Evolutionary conservation across 2,888 invertebrate species (phyloP), one percentile per base, ranked within the genome.

Genomic region (Sialis lutaria): DNA sequence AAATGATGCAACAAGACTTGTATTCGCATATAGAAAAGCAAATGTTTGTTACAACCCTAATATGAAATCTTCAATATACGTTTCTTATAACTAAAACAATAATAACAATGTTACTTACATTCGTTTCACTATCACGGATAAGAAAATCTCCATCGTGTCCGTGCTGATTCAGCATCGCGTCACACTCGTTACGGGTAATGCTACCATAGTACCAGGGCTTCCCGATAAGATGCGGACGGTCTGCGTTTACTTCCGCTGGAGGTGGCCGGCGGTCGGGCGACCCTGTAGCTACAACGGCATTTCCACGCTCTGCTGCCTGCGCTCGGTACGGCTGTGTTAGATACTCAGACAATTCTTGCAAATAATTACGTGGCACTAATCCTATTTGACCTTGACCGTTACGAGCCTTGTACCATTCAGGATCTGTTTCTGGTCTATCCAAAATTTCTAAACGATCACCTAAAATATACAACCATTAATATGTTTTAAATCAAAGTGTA

Each of bases 81-180:
- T 22, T 22, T 22, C 22, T 2, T 22, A 22, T 22, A 2, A 22
- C 22, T 22, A 22, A 22, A 22, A 22, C 22, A 22, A 22, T 22
- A 22, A 22, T 22, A 22, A 22, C 22, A 22, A 22, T 22, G 5
- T 40, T 48, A 74, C 86, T 82, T 67, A 96, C 97, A 70, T 96
- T 97, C 58, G 97, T 96, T 76, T 98, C 98, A 64, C 93, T 95
- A 71, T 97, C 97, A 57, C 98, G 74, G 60, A 99, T 93, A 61
- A 99, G 82, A 74, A 93, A 99, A 71, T 98, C 97, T 8, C 98
- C 98, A 68, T 97, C 92, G 62, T 88, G 86, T 12, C 93, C 98
- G 65, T 88, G 86, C 64, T 89, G 86, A 71, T 90, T 91, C 63
- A 98, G 79, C 64, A 97, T 75, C 58, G 83, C 82, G 71, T 98